Evolutionary conservation across 1,140 invertebrate genomes (phyloP).

Genomic region (Heterodera carotae): DNA sequence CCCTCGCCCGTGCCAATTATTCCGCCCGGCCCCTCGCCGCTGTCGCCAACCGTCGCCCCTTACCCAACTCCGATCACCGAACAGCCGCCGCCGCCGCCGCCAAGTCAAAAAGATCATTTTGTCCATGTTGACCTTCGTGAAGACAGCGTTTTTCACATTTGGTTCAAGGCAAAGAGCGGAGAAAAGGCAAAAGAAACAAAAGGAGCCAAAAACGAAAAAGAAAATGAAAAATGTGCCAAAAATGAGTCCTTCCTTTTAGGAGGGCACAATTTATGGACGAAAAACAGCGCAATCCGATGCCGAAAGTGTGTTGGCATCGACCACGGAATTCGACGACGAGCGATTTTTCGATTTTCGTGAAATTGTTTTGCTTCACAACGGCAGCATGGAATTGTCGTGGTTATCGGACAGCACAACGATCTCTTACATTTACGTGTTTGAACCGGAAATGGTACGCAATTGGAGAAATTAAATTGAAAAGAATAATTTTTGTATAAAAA

Average conservation of each 20-base stretch:
- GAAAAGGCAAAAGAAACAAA: not conserved
- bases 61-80: not conserved
- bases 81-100: not conserved
- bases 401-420: not conserved
- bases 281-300: not conserved
- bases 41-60: too few relatives aligned
- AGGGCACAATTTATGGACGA: conserved; percentile 4
- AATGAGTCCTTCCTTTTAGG: too few relatives aligned
- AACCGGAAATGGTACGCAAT: conserved; percentile 17
- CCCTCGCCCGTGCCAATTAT: too few relatives aligned
- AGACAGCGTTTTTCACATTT: conserved; percentile 13
- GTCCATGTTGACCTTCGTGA: conserved; percentile 1
- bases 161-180: conserved; percentile 1
- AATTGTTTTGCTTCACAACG: conserved; percentile 5
- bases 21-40: too few relatives aligned
- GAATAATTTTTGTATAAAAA: too few relatives aligned
- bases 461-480: too few relatives aligned
- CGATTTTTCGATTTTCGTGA: conserved; percentile 12
- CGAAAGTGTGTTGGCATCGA: not conserved
- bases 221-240: too few relatives aligned
- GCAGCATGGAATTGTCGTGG: conserved; percentile 17
- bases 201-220: not conserved
- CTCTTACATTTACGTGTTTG: conserved; percentile 27
- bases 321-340: not conserved
- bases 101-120: conserved; percentile 8